phyloP scores from a whole-genome alignment of 2,888 invertebrate species.

The Pseudococcus jackbeardsleyi region DNA sequence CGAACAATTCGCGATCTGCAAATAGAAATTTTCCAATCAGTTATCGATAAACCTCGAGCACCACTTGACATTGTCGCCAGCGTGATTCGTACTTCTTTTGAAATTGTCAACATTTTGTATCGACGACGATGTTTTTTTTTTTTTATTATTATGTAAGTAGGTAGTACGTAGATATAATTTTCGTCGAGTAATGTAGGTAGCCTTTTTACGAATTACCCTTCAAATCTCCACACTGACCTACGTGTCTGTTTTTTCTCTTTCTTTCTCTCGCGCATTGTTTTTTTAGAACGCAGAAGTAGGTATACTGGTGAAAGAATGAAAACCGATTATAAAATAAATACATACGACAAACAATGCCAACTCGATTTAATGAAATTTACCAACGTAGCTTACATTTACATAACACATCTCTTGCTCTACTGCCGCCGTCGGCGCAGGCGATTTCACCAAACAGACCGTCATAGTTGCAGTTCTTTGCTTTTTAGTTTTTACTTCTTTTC shows the following conservation, averaged over 20 bases:
- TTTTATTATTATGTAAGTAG: neutral
- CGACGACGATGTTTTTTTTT: neutral
- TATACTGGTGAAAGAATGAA: neutral
- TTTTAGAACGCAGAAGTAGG: neutral
- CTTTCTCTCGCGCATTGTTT: neutral
- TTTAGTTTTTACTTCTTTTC: neutral
- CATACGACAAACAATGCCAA: neutral
- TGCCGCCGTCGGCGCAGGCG: neutral
- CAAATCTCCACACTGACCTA: neutral
- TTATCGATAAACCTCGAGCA: neutral
- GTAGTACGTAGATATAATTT: neutral
- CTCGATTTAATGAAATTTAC: neutral
- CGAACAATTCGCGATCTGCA: slow-evolving; percentile 91
- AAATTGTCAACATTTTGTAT: neutral
- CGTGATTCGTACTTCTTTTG: neutral
- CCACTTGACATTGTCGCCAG: slow-evolving; percentile 22
- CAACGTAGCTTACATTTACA: neutral
- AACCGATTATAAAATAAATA: slow-evolving; percentile 1
- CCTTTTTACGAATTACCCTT: neutral
- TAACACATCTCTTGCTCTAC: neutral
- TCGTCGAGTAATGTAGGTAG: too few species aligned
- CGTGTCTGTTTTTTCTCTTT: neutral
- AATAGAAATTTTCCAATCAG: slow-evolving; percentile 7
- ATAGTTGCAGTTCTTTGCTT: neutral
- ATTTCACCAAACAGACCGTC: neutral